Percentiles rank a stretch among this genome's conserved stretches.
Conservation (phyloP, 2,888 invertebrate species). For the Ophion costatus region DNA sequence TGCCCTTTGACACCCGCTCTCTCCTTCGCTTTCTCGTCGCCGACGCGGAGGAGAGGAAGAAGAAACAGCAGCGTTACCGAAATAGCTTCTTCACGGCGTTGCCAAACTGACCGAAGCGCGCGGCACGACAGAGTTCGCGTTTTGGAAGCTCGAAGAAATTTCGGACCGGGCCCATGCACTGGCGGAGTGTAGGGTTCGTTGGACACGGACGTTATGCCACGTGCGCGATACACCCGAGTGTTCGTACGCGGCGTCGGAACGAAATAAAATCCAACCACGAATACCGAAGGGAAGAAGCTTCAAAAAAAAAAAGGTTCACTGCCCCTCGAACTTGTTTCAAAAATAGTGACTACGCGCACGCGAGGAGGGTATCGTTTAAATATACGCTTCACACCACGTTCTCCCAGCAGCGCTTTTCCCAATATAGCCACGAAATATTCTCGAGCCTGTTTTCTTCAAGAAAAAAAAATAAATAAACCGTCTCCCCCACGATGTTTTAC, state of each 20-base stretch:
- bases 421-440: neutral
- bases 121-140: neutral
- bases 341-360: slow-evolving; percentile 12
- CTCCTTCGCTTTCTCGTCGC: slow-evolving; percentile 67
- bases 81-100: slow-evolving; percentile 56
- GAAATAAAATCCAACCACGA: neutral
- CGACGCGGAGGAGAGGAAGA: slow-evolving; percentile 2
- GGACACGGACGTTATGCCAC: neutral
- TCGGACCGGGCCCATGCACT: neutral
- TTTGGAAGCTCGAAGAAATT: neutral
- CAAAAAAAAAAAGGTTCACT: neutral
- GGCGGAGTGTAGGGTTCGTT: neutral
- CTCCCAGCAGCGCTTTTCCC: neutral
- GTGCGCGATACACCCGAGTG: slow-evolving; percentile 7
- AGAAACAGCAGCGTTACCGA: slow-evolving; percentile 29
- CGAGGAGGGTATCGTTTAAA: neutral
- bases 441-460: neutral
- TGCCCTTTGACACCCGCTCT: slow-evolving; percentile 80
- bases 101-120: slow-evolving; percentile 45
- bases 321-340: neutral
- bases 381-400: neutral
- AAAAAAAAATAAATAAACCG: neutral
- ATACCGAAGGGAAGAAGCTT: neutral
- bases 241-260: neutral
- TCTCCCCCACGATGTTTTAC: neutral